These are phyloP conservation scores for Prietella phreatophila DNA, from an alignment of 2,113 vertebrate genomes.

Conservation along the genomic window DNA sequence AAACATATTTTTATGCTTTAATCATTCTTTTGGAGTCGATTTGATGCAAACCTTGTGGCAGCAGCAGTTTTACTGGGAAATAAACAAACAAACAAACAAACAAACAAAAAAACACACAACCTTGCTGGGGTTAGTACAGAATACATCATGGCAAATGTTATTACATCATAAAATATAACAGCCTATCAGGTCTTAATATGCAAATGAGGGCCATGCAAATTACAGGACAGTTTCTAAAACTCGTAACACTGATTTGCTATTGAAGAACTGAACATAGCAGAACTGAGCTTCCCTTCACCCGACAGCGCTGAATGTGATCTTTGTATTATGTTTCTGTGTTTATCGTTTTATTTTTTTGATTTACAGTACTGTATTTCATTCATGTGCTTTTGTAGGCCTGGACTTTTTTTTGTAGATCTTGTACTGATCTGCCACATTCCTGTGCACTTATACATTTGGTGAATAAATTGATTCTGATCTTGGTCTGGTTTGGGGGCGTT, in stretches of 20 bases:
- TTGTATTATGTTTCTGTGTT: neutral
- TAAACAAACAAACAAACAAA: neutral
- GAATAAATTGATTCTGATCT: neutral
- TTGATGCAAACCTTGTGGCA: neutral
- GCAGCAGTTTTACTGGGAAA: neutral
- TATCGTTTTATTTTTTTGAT: too few relatives aligned
- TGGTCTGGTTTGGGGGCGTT: neutral
- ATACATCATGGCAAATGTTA: neutral
- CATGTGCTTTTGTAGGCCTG: neutral
- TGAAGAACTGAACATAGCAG: neutral
- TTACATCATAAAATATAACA: neutral
- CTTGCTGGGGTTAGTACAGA: neutral
- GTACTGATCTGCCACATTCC: neutral
- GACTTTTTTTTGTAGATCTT: neutral
- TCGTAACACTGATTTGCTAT: neutral
- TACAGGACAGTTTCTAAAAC: neutral
- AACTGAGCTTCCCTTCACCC: neutral
- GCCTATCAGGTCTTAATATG: neutral
- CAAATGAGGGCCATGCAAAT: neutral
- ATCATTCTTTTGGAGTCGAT: neutral
- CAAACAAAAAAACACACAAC: neutral
- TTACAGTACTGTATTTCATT: too few relatives aligned
- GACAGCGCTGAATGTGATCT: neutral
- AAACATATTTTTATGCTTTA: neutral
- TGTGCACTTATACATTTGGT: neutral